Percentiles rank a stretch among this genome's conserved stretches.
phyloP scores from a whole-genome alignment of 2,888 invertebrate genomes.

The Halocaridina rubra region DNA sequence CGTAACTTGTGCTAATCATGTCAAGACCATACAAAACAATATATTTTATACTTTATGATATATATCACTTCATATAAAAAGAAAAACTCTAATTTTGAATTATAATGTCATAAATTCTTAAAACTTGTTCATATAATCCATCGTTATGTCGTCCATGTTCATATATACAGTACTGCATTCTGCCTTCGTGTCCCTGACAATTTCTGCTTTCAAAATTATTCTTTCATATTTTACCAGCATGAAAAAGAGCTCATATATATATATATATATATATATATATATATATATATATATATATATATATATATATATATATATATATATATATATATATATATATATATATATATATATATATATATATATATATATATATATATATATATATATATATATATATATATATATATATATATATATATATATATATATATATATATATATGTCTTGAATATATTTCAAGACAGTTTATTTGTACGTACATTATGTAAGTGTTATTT shows the following conservation, averaged over 20 bases:
- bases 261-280: conserved; percentile 50
- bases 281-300: conserved; percentile 32
- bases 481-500: too few relatives aligned
- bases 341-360: conserved; percentile 7
- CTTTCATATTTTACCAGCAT: neutral
- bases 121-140: neutral
- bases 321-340: too few relatives aligned
- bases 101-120: neutral
- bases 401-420: conserved; percentile 2
- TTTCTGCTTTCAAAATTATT: neutral
- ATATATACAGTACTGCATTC: too few relatives aligned
- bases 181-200: too few relatives aligned
- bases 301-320: conserved; percentile 40
- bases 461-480: too few relatives aligned
- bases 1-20: too few relatives aligned
- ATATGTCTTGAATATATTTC: too few relatives aligned
- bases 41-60: too few relatives aligned
- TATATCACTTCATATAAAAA: too few relatives aligned
- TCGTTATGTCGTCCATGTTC: too few relatives aligned
- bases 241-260: neutral
- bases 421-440: conserved; percentile 8
- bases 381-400: neutral
- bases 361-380: conserved; percentile 14
- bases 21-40: too few relatives aligned
- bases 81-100: neutral